phyloP scores from a whole-genome alignment of 2,113 vertebrate genomes.

The Lamprologus callipterus region DNA sequence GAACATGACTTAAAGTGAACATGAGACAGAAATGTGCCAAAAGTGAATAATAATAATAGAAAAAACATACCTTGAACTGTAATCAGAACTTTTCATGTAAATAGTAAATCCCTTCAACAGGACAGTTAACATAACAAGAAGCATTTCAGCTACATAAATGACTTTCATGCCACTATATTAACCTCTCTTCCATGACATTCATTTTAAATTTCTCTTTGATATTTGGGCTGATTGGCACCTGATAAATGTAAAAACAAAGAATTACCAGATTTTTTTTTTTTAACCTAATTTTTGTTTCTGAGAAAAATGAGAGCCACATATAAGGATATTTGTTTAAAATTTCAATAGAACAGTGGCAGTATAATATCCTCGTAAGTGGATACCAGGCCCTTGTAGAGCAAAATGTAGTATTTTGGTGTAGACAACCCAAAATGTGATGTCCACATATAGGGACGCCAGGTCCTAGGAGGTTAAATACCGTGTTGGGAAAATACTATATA shows the following conservation, averaged over 20 bases:
- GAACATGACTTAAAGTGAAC: constrained; percentile 7
- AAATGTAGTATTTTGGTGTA: not conserved
- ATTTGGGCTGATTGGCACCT: not conserved
- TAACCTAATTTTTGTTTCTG: not conserved
- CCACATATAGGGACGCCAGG: not conserved
- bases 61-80: not conserved
- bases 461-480: not conserved
- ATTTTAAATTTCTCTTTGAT: not conserved
- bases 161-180: not conserved
- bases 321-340: not conserved
- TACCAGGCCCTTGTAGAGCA: not conserved
- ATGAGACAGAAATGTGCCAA: constrained; percentile 11
- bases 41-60: not conserved
- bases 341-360: not conserved
- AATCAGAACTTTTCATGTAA: not conserved
- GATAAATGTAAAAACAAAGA: not conserved
- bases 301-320: not conserved
- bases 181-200: not conserved
- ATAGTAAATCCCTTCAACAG: constrained; percentile 1
- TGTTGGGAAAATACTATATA: not conserved
- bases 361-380: not conserved
- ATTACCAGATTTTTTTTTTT: not conserved
- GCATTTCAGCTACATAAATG: not conserved
- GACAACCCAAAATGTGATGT: not conserved
- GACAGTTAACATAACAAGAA: not conserved